Base-by-base conservation (phyloP, 2,113 vertebrate species). In the Patagioenas fasciata region DNA sequence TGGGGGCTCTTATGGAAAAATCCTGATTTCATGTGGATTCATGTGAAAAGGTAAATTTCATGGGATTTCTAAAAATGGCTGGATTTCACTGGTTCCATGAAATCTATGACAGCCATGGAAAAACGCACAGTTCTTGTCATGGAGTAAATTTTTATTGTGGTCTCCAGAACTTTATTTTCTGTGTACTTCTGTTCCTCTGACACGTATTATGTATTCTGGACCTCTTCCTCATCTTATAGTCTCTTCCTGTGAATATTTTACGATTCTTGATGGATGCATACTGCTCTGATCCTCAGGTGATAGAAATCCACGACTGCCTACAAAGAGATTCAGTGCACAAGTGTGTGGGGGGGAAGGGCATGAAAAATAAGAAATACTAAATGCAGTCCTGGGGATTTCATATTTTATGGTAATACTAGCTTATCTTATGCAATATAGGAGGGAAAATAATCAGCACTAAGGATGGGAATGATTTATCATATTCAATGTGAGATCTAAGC, bases 21-120 rank as follows among this genome's bases (percentile, higher is more conserved):
- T 96, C 92, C 93, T 95, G 85, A 97, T 98, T 98, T 98, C 92
- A 95, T 96, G 85, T 97, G 96, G 94, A 97, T 97, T 97, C 70
- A 84, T 95, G 92, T 97, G 93, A 97, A 97, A 98, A 98, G 94
- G 88, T 97, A 96, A 94, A 98, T 98, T 98, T 98, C 90, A 97
- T 97, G 94, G 93, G 88, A 96, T 96, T 98, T 97, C 93, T 97
- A 94, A 96, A 97, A 98, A 96, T 97, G 95, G 70, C 74, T 95
- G 95, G 88, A 95, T 98, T 97, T 97, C 81, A 89, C 82, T 82
- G 91, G 84, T 96, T 96, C 95, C 91, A 80, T 97, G 93, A 98
- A 98, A 97, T 98, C 90, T 95, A 2, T 95, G 96, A 96, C 95
- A 98, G 95, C 89, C 93, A 40, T 96, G 89, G 86, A 96, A 97